Base-by-base conservation (phyloP, 1,140 invertebrate genomes). In the Heliconius melpomene region DNA sequence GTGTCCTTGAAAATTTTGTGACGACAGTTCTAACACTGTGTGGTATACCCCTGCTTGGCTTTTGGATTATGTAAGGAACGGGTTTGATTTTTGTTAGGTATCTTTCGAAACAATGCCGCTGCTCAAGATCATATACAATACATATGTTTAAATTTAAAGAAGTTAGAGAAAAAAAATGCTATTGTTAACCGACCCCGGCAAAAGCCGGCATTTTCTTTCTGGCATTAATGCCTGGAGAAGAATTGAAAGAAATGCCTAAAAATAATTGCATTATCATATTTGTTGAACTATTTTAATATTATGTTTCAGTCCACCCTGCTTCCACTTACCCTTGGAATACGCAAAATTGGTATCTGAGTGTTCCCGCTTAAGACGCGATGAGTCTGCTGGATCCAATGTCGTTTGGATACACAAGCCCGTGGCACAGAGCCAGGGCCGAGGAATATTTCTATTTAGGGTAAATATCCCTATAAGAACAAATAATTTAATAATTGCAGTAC, bases 371-470 rank as follows among this genome's bases (percentile, higher is more conserved):
- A 86, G 93, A 74, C 86, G 90, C 18, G 83, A 89, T 1, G 89
- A 91, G 7, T 85, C 78, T 8, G 77, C 84, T 0, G 86, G 86
- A 29, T 86, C 88, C 16, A 94, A 91, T 75, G 95, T 95, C 3
- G 95, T 97, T 23, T 98, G 98, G 97, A 98, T 98, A 78, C 98
- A 97, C 88, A 98, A 98, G 87, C 98, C 98, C 9, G 97, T 98
- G 0, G 97, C 97, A 2, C 96, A 97, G 87, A 98, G 97, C 83
- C 97, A 98, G 93, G 97, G 97, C 1, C 95, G 96, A 86, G 97
- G 97, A 70, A 98, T 98, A 81, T 97, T 97, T 89, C 88, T 98
- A 20, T 98, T 98, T 92, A 95, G 96, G 85, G 97, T 97, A 95
- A 94, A 88, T 74, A 66, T n/a, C n/a, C n/a, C n/a, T n/a, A n/a